Evolutionary conservation across 2,888 invertebrate genomes (phyloP).

Genomic region (Pseudococcus jackbeardsleyi): DNA sequence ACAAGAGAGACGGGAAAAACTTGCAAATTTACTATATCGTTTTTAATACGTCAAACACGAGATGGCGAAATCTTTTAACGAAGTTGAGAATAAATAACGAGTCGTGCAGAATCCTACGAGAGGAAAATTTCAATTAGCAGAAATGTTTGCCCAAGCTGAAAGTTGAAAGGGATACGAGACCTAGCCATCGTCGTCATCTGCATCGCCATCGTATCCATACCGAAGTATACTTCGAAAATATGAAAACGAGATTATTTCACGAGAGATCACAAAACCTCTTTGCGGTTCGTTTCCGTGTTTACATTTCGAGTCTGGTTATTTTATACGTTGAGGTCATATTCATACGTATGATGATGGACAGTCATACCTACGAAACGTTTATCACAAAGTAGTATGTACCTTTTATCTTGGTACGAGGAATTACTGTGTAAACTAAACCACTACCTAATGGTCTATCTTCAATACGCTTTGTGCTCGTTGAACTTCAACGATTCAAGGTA

Average conservation of each 20-base stretch:
- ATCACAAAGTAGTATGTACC: neutral
- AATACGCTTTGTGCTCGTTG: conserved; percentile 1
- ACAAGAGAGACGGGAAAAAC: neutral
- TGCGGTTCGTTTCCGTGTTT: neutral
- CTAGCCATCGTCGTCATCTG: neutral
- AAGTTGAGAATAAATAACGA: neutral
- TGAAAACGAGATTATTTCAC: neutral
- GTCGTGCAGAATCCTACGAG: conserved; percentile 1
- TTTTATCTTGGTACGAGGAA: neutral
- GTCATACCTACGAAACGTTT: neutral
- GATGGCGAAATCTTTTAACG: conserved; percentile 10
- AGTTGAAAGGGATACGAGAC: neutral
- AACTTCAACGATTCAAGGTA: conserved; percentile 10
- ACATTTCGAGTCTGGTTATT: neutral
- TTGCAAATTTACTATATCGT: neutral
- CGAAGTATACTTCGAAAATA: neutral
- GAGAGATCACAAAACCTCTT: neutral
- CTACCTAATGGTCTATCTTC: neutral
- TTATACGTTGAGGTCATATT: neutral
- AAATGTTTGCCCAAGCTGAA: conserved; percentile 10
- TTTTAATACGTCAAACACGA: conserved; percentile 10
- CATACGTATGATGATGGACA: neutral
- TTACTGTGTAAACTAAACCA: neutral
- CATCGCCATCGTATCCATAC: neutral
- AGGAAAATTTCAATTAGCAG: conserved; percentile 10